Evolutionary conservation across 2,888 invertebrate genomes (phyloP).

Genomic region (Lingula anatina): DNA sequence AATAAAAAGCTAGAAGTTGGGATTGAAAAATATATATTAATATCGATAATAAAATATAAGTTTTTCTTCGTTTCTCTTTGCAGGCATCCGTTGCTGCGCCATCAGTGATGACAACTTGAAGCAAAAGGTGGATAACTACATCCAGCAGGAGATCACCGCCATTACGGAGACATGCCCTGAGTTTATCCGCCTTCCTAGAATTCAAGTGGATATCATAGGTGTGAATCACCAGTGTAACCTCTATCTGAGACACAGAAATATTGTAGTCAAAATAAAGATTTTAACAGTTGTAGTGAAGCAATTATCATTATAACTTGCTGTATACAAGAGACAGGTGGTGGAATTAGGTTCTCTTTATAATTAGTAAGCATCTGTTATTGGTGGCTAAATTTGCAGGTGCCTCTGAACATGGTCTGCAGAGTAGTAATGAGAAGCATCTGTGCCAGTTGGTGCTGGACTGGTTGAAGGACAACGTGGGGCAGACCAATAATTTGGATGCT

Average conservation of each 20-base stretch:
- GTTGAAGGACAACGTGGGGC: constrained; percentile 55
- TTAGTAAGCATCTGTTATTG: neutral
- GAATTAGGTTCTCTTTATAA: no score
- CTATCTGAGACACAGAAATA: no score
- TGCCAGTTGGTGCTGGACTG: constrained; percentile 64
- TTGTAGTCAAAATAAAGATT: no score
- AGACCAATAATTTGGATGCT: constrained; percentile 43
- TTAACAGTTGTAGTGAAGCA: neutral
- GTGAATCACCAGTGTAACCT: no score
- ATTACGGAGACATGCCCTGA: constrained; percentile 64
- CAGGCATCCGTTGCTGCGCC: constrained; percentile 57
- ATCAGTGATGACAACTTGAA: constrained; percentile 61
- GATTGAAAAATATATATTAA: no score
- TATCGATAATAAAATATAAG: no score
- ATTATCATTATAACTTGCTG: no score
- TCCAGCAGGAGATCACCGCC: constrained; percentile 65
- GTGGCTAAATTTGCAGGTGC: constrained; percentile 22
- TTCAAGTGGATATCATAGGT: constrained; percentile 71
- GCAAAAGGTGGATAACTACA: constrained; percentile 65
- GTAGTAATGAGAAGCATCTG: constrained; percentile 59
- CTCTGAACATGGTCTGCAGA: constrained; percentile 64
- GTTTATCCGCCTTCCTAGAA: constrained; percentile 63
- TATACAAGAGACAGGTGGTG: no score
- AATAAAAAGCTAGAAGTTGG: no score
- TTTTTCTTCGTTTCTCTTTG: no score